These are phyloP conservation scores for Grus americana DNA, from an alignment of 2,113 vertebrate genomes.

Conservation along the genomic window DNA sequence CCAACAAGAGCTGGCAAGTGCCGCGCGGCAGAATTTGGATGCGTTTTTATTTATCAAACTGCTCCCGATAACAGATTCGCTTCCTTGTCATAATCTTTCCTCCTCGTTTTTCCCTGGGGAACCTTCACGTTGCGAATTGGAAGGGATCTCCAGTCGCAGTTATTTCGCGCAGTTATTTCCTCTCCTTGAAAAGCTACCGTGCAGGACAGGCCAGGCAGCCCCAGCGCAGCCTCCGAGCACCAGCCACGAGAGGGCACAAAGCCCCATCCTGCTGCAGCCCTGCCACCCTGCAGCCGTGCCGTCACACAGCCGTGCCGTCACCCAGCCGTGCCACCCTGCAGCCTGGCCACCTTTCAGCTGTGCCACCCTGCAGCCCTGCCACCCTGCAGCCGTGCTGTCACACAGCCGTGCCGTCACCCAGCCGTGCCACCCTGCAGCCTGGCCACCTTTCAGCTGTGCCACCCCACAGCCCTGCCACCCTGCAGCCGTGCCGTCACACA, in stretches of 20 bases:
- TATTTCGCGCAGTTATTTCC: background rate
- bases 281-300: too few relatives aligned
- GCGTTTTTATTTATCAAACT: background rate
- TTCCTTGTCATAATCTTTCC: background rate
- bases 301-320: too few relatives aligned
- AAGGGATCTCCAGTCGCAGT: background rate
- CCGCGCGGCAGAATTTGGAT: background rate
- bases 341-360: rapidly evolving
- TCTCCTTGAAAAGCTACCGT: background rate
- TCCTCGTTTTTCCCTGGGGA: background rate
- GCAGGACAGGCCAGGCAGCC: background rate
- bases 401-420: too few relatives aligned
- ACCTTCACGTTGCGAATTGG: background rate
- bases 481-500: too few relatives aligned
- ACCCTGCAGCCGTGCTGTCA: rapidly evolving
- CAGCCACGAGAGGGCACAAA: conserved; percentile 59
- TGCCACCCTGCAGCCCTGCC: too few relatives aligned
- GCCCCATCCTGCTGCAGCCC: background rate
- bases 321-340: too few relatives aligned
- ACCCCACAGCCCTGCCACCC: too few relatives aligned
- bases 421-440: too few relatives aligned
- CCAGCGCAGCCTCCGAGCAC: background rate
- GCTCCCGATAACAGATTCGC: background rate
- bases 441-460: too few relatives aligned
- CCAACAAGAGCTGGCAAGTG: background rate